Conservation (phyloP, 2,888 invertebrate species). For the Scrobipalpa atriplicella region DNA sequence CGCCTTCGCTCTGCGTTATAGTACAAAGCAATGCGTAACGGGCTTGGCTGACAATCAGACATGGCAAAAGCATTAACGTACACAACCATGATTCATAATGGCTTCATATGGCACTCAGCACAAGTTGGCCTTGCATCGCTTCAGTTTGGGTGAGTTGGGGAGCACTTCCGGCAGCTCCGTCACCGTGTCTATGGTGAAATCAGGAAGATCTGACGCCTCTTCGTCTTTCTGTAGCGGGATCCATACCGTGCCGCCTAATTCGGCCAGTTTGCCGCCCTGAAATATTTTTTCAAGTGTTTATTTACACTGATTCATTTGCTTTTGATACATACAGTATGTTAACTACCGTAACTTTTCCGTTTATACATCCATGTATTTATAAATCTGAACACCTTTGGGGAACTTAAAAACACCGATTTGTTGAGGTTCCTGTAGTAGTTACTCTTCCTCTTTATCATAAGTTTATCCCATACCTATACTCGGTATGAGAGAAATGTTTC, state of each 20-base stretch:
- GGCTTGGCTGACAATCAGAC: conserved; percentile 2
- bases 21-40: not conserved
- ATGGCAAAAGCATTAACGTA: conserved; percentile 19
- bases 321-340: not conserved
- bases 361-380: no score
- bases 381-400: no score
- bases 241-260: conserved; percentile 91
- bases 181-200: conserved; percentile 85
- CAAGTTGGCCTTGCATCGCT: conserved; percentile 48
- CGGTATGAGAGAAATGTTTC: no score
- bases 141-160: conserved; percentile 78
- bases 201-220: conserved; percentile 80
- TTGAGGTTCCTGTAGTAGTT: no score
- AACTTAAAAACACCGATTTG: no score
- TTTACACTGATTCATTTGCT: not conserved
- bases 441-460: no score
- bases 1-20: not conserved
- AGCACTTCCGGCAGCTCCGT: conserved; percentile 84
- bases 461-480: no score
- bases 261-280: conserved; percentile 89
- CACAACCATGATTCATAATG: conserved; percentile 20
- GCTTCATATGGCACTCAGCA: conserved; percentile 42
- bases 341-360: not conserved
- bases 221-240: conserved; percentile 84
- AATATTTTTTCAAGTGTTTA: conserved; percentile 22